These are phyloP conservation scores for Cylas formicarius DNA, from an alignment of 1,140 invertebrate species.

Conservation along the genomic window DNA sequence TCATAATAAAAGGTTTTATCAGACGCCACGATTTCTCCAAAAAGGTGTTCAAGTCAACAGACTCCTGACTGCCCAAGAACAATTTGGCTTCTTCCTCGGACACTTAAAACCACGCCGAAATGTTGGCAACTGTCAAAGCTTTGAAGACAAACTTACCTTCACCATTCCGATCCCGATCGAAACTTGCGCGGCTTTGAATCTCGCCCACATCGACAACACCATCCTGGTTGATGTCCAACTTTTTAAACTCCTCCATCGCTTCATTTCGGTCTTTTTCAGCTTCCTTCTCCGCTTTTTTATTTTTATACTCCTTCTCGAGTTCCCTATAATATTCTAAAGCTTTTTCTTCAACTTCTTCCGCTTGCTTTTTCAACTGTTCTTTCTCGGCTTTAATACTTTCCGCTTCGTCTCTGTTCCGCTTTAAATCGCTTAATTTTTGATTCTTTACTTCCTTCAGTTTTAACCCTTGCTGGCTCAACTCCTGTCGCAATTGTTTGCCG, in stretches of 20 bases:
- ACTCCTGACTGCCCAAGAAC: conserved; percentile 62
- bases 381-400: conserved; percentile 65
- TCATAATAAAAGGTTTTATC: conserved; percentile 71
- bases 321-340: conserved; percentile 72
- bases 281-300: conserved; percentile 53
- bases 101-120: conserved; percentile 44
- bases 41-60: conserved; percentile 66
- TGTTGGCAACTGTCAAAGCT: not conserved
- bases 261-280: conserved; percentile 52
- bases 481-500: conserved; percentile 68
- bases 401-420: conserved; percentile 64
- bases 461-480: conserved; percentile 63
- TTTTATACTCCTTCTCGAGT: conserved; percentile 56
- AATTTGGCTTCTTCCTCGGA: conserved; percentile 78
- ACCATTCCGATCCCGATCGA: conserved; percentile 87
- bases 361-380: conserved; percentile 60
- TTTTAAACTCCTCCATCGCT: conserved; percentile 62
- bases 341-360: conserved; percentile 65
- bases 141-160: conserved; percentile 37
- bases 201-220: conserved; percentile 69
- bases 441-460: conserved; percentile 61
- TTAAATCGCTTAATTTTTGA: conserved; percentile 54
- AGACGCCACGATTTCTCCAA: conserved; percentile 61
- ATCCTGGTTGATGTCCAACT: conserved; percentile 72
- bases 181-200: conserved; percentile 65